Conservation (phyloP, 2,888 invertebrate genomes). For the Meloe dianella region DNA sequence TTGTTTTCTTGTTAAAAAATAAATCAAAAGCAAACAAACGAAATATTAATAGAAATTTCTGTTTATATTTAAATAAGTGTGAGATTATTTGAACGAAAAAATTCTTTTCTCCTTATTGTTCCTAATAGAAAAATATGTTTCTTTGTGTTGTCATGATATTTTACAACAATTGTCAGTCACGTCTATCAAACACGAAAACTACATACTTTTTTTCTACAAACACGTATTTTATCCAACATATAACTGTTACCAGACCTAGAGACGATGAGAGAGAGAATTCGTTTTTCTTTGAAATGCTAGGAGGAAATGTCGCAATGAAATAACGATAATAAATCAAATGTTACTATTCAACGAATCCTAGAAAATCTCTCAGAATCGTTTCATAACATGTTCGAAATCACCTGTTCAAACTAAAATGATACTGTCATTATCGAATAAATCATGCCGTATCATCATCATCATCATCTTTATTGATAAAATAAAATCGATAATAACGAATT, state of each 20-base stretch:
- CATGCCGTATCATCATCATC: neutral
- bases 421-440: slow-evolving; percentile 9
- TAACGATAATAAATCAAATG: slow-evolving; percentile 18
- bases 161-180: slow-evolving; percentile 6
- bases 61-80: too few species aligned
- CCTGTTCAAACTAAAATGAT: slow-evolving; percentile 14
- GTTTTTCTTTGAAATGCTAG: neutral
- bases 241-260: neutral
- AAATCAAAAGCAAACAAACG: neutral
- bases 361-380: neutral
- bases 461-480: neutral
- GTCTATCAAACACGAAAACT: neutral
- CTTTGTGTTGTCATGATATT: neutral
- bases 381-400: slow-evolving; percentile 7
- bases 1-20: neutral
- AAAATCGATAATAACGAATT: neutral
- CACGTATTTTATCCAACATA: neutral
- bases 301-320: slow-evolving; percentile 14
- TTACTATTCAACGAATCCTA: slow-evolving; percentile 3
- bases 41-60: too few species aligned
- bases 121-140: neutral
- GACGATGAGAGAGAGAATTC: neutral
- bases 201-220: neutral
- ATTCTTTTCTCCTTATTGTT: too few species aligned
- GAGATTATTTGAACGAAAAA: too few species aligned